These are phyloP conservation scores for Pelobates fuscus DNA, from an alignment of 2,113 vertebrate genomes.

Conservation along the genomic window DNA sequence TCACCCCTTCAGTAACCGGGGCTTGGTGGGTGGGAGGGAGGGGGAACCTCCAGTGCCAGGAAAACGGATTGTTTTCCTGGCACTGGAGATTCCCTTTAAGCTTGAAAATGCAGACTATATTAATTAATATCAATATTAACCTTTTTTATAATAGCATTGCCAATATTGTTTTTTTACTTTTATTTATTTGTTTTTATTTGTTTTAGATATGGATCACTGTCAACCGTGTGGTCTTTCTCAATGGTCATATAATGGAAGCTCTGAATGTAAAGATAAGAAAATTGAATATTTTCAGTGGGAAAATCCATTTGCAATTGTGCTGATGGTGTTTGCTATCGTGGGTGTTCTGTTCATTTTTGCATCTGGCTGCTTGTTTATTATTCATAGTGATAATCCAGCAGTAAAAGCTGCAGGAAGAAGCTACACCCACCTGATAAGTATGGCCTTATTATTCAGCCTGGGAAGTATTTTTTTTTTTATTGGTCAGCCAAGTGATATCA, in stretches of 20 bases:
- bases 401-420: constrained; percentile 57
- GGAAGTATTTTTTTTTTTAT: constrained; percentile 61
- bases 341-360: constrained; percentile 56
- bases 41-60: no score
- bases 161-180: no score
- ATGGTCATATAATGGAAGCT: constrained; percentile 52
- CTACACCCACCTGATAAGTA: constrained; percentile 60
- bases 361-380: constrained; percentile 50
- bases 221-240: constrained; percentile 52
- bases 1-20: no score
- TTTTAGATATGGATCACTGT: constrained; percentile 58
- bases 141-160: no score
- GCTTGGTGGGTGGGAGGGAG: no score
- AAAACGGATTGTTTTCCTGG: no score
- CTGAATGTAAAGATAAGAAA: constrained; percentile 24
- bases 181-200: constrained; percentile 3
- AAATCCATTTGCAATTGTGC: constrained; percentile 53
- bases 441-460: constrained; percentile 62
- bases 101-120: no score
- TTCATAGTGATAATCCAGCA: constrained; percentile 49
- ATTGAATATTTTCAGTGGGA: constrained; percentile 58
- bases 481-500: constrained; percentile 53
- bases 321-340: constrained; percentile 52
- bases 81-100: no score
- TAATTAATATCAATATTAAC: no score